Evolutionary conservation across 2,888 invertebrate genomes (phyloP).

Genomic region (Dichetophora obliterata): DNA sequence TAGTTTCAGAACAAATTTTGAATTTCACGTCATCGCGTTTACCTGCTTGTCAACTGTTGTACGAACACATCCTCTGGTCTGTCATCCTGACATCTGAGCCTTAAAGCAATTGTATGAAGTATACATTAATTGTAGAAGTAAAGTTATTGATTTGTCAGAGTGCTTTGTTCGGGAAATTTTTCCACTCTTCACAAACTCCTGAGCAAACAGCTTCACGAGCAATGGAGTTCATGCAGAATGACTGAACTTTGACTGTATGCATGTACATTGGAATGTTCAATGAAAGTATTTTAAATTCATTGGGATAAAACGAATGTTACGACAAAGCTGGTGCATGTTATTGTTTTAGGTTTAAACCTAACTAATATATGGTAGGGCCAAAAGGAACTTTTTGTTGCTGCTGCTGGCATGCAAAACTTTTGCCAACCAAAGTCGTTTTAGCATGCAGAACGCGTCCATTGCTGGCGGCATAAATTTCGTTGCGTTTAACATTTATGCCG

Average conservation of each 20-base stretch:
- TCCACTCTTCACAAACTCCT: too few relatives aligned
- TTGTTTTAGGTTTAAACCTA: background rate
- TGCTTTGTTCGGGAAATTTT: too few relatives aligned
- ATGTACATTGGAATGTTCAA: background rate
- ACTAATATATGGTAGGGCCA: background rate
- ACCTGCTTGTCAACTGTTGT: too few relatives aligned
- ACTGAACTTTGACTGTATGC: background rate
- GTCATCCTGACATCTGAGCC: too few relatives aligned
- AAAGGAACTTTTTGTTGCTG: background rate
- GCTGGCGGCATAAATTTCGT: constrained; percentile 21
- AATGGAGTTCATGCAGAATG: background rate
- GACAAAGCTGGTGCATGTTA: background rate
- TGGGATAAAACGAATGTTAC: background rate
- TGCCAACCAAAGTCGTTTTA: background rate
- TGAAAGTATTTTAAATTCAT: background rate
- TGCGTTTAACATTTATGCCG: constrained; percentile 10
- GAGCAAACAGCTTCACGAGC: too few relatives aligned
- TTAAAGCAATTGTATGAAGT: too few relatives aligned
- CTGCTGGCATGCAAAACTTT: constrained; percentile 3
- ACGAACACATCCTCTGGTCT: too few relatives aligned
- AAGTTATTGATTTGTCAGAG: too few relatives aligned
- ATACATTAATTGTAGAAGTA: too few relatives aligned
- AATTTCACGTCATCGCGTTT: too few relatives aligned
- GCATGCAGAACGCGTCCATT: background rate
- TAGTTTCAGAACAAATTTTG: too few relatives aligned